These are phyloP conservation scores for Chromoteleia sp. DNA, from an alignment of 2,888 invertebrate species.

Conservation along the genomic window DNA sequence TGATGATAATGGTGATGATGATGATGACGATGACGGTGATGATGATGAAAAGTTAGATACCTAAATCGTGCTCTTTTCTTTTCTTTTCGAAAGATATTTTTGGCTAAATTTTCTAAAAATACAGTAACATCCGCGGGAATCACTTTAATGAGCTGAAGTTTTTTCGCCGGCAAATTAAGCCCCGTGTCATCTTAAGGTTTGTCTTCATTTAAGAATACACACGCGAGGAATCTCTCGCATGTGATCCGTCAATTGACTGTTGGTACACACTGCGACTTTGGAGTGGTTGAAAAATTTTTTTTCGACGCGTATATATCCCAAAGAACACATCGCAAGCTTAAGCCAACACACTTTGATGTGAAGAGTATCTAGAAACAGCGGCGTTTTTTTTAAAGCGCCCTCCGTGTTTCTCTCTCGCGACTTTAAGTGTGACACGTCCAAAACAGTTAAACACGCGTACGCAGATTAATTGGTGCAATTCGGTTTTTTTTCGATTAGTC, in stretches of 20 bases:
- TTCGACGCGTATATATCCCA: slow-evolving; percentile 53
- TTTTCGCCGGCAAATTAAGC: slow-evolving; percentile 42
- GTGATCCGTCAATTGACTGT: slow-evolving; percentile 63
- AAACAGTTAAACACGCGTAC: slow-evolving; percentile 49
- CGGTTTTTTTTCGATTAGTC: slow-evolving; percentile 9
- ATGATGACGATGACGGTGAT: too few species aligned
- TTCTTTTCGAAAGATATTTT: background rate
- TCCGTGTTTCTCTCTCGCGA: slow-evolving; percentile 24
- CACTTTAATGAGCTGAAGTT: slow-evolving; percentile 44
- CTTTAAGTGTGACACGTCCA: slow-evolving; percentile 43
- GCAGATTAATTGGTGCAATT: slow-evolving; percentile 36
- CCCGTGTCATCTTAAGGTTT: slow-evolving; percentile 49
- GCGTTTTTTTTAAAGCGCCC: slow-evolving; percentile 34
- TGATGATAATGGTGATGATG: too few species aligned
- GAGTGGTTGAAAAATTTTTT: slow-evolving; percentile 44
- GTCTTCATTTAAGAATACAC: slow-evolving; percentile 64
- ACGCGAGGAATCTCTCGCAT: slow-evolving; percentile 43
- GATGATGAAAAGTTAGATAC: too few species aligned
- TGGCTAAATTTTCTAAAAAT: slow-evolving; percentile 22
- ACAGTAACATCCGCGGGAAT: background rate
- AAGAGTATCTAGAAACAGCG: slow-evolving; percentile 51
- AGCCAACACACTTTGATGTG: slow-evolving; percentile 65
- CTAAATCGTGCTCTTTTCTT: too few species aligned
- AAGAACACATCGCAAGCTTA: slow-evolving; percentile 59
- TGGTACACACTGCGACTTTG: slow-evolving; percentile 45